Conservation (phyloP, 2,113 vertebrate genomes). For the Salvelinus sp. region DNA sequence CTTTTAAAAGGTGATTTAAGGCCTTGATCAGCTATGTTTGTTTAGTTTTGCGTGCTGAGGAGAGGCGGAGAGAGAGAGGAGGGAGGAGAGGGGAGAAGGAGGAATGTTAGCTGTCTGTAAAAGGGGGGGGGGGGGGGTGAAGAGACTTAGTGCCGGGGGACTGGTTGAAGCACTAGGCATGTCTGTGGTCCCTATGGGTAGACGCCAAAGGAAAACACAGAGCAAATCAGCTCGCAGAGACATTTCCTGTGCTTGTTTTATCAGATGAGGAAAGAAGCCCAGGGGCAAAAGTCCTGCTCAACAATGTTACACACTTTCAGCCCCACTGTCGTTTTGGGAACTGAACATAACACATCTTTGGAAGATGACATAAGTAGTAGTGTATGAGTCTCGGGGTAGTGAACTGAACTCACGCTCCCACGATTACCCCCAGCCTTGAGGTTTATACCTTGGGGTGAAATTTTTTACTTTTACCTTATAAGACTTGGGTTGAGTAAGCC, state of each 20-base stretch:
- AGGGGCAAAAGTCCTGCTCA: conserved; percentile 31
- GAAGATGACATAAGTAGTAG: conserved; percentile 63
- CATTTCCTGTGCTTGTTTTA: conserved; percentile 77
- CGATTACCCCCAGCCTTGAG: conserved; percentile 18
- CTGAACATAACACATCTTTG: conserved; percentile 59
- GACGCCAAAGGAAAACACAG: conserved; percentile 54
- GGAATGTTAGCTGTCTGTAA: conserved; percentile 33
- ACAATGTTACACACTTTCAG: background rate
- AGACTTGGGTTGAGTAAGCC: conserved; percentile 32
- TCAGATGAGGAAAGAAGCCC: conserved; percentile 71
- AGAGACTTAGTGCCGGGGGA: background rate
- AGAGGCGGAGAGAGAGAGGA: background rate
- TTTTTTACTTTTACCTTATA: conserved; percentile 56
- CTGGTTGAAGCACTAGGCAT: conserved; percentile 28
- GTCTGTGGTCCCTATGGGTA: conserved; percentile 62
- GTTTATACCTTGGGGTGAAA: conserved; percentile 27
- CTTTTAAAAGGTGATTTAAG: conserved; percentile 46
- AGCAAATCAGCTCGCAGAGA: conserved; percentile 69
- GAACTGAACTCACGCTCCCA: conserved; percentile 58
- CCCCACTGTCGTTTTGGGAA: conserved; percentile 25
- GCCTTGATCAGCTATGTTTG: conserved; percentile 56
- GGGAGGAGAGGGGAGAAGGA: conserved; percentile 14
- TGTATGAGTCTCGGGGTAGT: conserved; percentile 30
- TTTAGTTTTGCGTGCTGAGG: conserved; percentile 43
- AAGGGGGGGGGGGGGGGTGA: background rate